These are phyloP conservation scores for Bubo blakistoni DNA, from an alignment of 2,113 vertebrate species.

Conservation along the genomic window DNA sequence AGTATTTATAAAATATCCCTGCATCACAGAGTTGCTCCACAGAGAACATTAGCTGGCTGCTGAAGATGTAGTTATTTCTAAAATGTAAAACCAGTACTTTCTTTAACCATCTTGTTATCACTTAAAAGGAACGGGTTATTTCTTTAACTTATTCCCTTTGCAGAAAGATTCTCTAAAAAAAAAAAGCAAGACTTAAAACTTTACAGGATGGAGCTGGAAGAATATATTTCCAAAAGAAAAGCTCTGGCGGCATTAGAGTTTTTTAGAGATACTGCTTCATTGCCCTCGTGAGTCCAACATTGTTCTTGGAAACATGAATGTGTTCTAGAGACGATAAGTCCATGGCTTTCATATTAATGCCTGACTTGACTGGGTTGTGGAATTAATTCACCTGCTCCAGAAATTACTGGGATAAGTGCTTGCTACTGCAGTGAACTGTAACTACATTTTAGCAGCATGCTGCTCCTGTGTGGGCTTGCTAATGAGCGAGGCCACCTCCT, in stretches of 20 bases:
- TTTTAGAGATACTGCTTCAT: background rate
- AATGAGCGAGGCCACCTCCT: background rate
- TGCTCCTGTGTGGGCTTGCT: slow-evolving; percentile 14
- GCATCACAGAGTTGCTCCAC: background rate
- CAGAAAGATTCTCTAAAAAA: background rate
- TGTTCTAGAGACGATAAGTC: background rate
- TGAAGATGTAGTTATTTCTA: background rate
- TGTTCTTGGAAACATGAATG: background rate
- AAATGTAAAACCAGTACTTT: background rate
- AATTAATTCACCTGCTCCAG: slow-evolving; percentile 19
- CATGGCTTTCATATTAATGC: background rate
- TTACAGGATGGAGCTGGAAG: background rate
- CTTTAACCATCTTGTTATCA: background rate
- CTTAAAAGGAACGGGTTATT: background rate
- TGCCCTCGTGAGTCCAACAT: background rate
- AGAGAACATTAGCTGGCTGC: background rate
- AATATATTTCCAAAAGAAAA: background rate
- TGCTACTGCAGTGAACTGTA: background rate
- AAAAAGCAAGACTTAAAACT: background rate
- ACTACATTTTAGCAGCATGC: background rate
- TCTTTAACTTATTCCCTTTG: background rate
- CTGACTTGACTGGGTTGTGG: background rate
- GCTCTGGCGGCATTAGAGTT: background rate
- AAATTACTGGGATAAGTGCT: background rate
- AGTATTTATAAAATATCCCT: slow-evolving; percentile 25